A percentile compares a stretch with the other conserved stretches of the same genome.
phyloP scores from a whole-genome alignment of 2,113 vertebrate species.

The Rattus norvegicus region GRCr8 NC_086022.1:177940001-177940500 shows the following conservation, averaged over 20 bases:
- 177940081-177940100: neutral
- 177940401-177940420: neutral
- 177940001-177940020: too few relatives aligned
- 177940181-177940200: neutral
- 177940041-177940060: neutral
- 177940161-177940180: neutral
- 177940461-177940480: neutral
- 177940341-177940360: neutral
- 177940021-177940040: neutral
- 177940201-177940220: slow-evolving; percentile 2
- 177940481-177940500: neutral
- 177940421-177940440: slow-evolving; percentile 25
- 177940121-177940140: slow-evolving; percentile 10
- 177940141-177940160: neutral
- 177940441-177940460: neutral
- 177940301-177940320: neutral
- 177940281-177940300: neutral
- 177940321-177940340: neutral
- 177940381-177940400: neutral
- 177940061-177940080: too few relatives aligned
- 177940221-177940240: neutral
- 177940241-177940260: neutral
- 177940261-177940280: neutral
- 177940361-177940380: neutral
- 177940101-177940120: neutral